Conservation (phyloP, 2,888 invertebrate genomes). For the Plagiodera versicolora region DNA sequence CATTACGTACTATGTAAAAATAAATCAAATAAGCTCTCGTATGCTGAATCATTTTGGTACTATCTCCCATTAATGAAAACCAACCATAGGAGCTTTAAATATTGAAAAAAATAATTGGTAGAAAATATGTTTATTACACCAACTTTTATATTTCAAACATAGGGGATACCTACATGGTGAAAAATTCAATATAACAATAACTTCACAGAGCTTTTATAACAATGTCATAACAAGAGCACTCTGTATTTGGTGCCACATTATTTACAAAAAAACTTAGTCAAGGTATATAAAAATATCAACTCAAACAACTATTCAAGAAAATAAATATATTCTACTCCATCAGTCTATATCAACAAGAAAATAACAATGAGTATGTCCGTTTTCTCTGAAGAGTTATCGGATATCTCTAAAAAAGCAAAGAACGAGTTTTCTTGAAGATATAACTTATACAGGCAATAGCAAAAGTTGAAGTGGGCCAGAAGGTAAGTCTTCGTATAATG, state of each 20-base stretch:
- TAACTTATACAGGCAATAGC: neutral
- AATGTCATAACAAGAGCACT: constrained; percentile 29
- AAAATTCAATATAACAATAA: constrained; percentile 22
- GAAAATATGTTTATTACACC: constrained; percentile 38
- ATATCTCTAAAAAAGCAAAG: neutral
- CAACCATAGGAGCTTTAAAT: too few species aligned
- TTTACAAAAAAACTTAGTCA: constrained; percentile 12
- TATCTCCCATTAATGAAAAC: too few species aligned
- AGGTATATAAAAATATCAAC: constrained; percentile 27
- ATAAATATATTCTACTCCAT: constrained; percentile 24
- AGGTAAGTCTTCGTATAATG: neutral
- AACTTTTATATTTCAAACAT: constrained; percentile 27
- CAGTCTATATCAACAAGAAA: constrained; percentile 28
- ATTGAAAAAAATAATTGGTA: constrained; percentile 18
- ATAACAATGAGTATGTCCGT: constrained; percentile 12
- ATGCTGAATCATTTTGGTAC: too few species aligned
- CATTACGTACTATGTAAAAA: constrained; percentile 16
- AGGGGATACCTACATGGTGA: constrained; percentile 30
- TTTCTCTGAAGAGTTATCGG: neutral
- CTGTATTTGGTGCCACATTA: constrained; percentile 17
- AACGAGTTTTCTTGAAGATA: neutral
- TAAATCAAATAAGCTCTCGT: constrained; percentile 7
- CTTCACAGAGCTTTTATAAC: constrained; percentile 24
- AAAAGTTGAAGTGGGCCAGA: neutral
- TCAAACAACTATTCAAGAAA: constrained; percentile 25